Evolutionary conservation across 2,888 invertebrate species (phyloP), one percentile per base, ranked within the genome.

Genomic region (Oligia latruncula): DNA sequence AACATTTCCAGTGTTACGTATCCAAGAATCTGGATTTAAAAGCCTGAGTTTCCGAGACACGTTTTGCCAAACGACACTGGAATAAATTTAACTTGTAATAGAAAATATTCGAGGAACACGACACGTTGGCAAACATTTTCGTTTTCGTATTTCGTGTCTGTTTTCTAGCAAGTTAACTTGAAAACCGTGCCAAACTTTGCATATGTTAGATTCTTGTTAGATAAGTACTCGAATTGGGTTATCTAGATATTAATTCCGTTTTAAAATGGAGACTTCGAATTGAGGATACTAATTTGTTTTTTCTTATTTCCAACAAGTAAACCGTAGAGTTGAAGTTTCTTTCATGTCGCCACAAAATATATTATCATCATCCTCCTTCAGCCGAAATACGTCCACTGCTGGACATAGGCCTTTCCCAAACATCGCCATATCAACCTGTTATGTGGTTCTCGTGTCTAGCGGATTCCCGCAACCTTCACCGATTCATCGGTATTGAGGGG

Each of bases 51-150:
- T 65, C 23, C 60, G 46, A 43, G 60, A 49, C 55, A 75, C 35
- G 46, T 60, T 75, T 70, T 68, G 70, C 67, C 66, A 64, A 79
- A 83, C 72, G 64, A 65, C 64, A 68, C 23, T 23, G 29, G 35
- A 78, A 83, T 78, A 83, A 78, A 83, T 82, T 35, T 78, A 62
- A 49, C 46, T 35, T 72, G 84, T 40, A 79, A 84, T 84, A 80
- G 46, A 80, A 80, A 74, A 83, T 83, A 55, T 64, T 29, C 40
- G 46, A 43, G 29, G 67, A 84, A 80, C 58, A 52, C 49, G 52
- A 74, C 5, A 68, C 23, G 40, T 70, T 81, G 85, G 81, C 72
- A 85, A 75, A 85, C 46, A 85, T 83, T 81, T 49, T 64, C 35
- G 66, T 67, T 60, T 71, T 43, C 60, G 43, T 55, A 62, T 78